Evolutionary conservation across 2,888 invertebrate genomes (phyloP).

Genomic region (Drosophila barbarae): DNA sequence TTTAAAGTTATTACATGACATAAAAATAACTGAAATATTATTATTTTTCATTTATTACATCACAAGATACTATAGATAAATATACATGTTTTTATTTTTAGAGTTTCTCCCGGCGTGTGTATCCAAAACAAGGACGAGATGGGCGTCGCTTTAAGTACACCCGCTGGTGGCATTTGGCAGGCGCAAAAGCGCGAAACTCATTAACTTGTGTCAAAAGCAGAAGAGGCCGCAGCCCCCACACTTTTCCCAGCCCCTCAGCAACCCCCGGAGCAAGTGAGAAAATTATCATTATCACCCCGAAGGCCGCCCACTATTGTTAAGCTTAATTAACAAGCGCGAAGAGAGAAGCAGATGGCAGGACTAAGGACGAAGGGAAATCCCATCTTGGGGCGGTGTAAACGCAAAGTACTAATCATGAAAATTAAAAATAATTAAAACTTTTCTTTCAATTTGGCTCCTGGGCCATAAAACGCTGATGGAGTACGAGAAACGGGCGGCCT

Average conservation of each 20-base stretch:
- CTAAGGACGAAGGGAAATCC: slow-evolving; percentile 3
- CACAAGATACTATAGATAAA: slow-evolving; percentile 1
- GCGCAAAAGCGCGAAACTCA: slow-evolving; percentile 72
- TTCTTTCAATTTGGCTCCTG: slow-evolving; percentile 64
- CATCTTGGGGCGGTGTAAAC: slow-evolving; percentile 54
- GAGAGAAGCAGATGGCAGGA: not conserved
- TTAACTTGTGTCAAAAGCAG: slow-evolving; percentile 70
- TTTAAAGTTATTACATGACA: too few relatives aligned
- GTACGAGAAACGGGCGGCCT: slow-evolving; percentile 8
- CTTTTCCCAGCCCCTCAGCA: slow-evolving; percentile 12
- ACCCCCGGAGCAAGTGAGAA: slow-evolving; percentile 68
- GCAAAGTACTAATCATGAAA: slow-evolving; percentile 77
- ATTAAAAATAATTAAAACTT: slow-evolving; percentile 78
- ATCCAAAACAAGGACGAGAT: not conserved
- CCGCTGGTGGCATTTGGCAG: slow-evolving; percentile 71
- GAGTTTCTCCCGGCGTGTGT: not conserved
- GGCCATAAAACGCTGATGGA: slow-evolving; percentile 57
- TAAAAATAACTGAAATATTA: too few relatives aligned
- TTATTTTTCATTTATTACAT: not conserved
- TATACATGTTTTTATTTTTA: slow-evolving; percentile 1
- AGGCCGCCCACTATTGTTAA: slow-evolving; percentile 65
- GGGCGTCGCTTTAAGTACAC: slow-evolving; percentile 61
- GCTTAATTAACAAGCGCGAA: slow-evolving; percentile 74
- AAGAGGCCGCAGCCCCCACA: slow-evolving; percentile 45
- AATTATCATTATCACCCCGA: slow-evolving; percentile 77